Conservation (phyloP, 2,113 vertebrate genomes). For the Speoplatyrhinus poulsoni region DNA sequence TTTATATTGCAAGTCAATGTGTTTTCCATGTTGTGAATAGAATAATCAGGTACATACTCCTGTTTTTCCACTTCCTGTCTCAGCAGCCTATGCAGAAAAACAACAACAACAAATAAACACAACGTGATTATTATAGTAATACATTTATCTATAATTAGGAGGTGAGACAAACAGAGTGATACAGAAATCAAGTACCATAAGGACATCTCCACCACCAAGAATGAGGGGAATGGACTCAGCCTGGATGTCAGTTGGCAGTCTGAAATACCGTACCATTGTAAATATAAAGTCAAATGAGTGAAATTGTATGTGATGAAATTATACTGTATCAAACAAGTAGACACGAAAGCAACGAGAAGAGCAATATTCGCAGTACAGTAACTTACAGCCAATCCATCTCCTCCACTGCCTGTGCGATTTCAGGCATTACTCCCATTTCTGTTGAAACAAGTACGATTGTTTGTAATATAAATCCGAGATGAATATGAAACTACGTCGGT, state of each 20-base stretch:
- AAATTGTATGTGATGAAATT: neutral
- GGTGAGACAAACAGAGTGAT: neutral
- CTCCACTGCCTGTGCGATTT: constrained; percentile 97
- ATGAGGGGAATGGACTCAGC: constrained; percentile 95
- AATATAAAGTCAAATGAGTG: neutral
- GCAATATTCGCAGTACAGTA: neutral
- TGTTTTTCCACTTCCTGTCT: constrained; percentile 98
- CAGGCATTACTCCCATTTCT: constrained; percentile 99
- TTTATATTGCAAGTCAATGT: neutral
- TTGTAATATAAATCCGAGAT: fast-evolving
- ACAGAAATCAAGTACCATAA: constrained; percentile 81
- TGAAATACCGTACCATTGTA: constrained; percentile 51
- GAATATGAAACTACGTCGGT: fast-evolving
- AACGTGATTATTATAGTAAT: neutral
- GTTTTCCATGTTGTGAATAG: neutral
- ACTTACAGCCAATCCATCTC: constrained; percentile 99
- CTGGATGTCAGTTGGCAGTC: constrained; percentile 97
- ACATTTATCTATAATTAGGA: neutral
- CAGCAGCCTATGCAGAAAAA: constrained; percentile 83
- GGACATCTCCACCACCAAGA: constrained; percentile 94
- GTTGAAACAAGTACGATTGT: constrained; percentile 27
- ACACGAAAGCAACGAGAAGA: neutral
- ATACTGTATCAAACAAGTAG: neutral
- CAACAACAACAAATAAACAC: neutral
- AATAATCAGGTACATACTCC: constrained; percentile 82